A percentile compares a stretch with the other conserved stretches of the same genome.
phyloP scores from a whole-genome alignment of 1,140 invertebrate species.

The Nephotettix cincticeps region DNA sequence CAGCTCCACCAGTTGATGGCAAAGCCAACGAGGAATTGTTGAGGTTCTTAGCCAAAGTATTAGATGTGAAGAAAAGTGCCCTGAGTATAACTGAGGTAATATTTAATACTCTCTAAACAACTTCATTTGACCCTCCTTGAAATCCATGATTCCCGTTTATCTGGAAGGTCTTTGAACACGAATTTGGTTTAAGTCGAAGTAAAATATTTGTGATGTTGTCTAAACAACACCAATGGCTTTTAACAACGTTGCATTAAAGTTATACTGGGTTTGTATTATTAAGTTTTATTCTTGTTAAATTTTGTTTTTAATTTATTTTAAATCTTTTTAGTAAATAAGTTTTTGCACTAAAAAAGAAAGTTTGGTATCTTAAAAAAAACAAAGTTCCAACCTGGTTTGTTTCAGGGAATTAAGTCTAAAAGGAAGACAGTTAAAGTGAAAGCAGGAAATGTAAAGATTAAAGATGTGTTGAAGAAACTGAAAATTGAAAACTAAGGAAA shows the following conservation, averaged over 20 bases:
- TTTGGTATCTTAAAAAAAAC: too few relatives aligned
- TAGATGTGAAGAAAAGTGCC: conserved; percentile 69
- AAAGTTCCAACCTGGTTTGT: neutral
- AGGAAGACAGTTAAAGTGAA: neutral
- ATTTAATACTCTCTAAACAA: neutral
- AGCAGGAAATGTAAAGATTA: neutral
- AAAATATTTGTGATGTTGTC: too few relatives aligned
- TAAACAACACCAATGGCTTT: too few relatives aligned
- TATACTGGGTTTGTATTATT: neutral
- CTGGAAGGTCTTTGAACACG: neutral
- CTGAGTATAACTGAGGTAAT: conserved; percentile 62
- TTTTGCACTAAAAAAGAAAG: neutral
- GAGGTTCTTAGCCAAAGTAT: conserved; percentile 65
- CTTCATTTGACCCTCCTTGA: neutral
- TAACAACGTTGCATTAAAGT: neutral
- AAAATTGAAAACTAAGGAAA: neutral
- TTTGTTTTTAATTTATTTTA: neutral
- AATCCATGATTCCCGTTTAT: neutral
- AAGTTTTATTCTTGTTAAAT: neutral
- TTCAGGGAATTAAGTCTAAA: neutral
- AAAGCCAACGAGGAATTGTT: conserved; percentile 76
- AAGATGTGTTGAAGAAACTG: neutral
- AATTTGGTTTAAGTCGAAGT: too few relatives aligned
- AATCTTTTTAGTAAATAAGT: neutral
- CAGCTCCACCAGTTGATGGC: conserved; percentile 73